Base-by-base conservation (phyloP, 2,888 invertebrate genomes). In the Anaspis maculata region DNA sequence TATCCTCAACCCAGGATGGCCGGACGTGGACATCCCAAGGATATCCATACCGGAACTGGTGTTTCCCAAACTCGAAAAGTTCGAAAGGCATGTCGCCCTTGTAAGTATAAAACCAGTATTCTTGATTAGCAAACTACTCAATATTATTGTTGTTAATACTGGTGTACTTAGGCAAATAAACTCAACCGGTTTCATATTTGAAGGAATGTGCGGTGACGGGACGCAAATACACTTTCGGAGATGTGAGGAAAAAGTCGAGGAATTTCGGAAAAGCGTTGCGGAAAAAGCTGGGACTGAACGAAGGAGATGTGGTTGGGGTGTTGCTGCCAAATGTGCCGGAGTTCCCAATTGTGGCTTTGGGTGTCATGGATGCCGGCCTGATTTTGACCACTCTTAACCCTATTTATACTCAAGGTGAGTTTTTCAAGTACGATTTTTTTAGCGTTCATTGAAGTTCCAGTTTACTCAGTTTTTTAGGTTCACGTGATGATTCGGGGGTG, bases 321-420 rank as follows among this genome's bases (percentile, higher is more conserved):
- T 73, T 83, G 53, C 53, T 84, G 38, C 84, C 84, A 0, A 87
- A 87, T 57, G 52, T 77, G n/a, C 84, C 85, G 0, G 86, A 87
- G 59, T 80, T 72, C 51, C 73, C 78, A 0, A 62, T 83, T 7
- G 70, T 76, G 2, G 57, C 74, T 3, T 51, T 83, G 49, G 85
- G 83, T 0, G 70, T 75, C n/a, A 49, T 79, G 16, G 79, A 79
- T 48, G 83, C 83, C 21, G 83, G 82, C 0, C 66, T 79, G 1
- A 53, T 74, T 11, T 71, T 80, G 4, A 79, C 83, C 0, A 76
- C 81, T 0, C 69, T 83, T 3, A 86, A 85, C 65, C 83, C 83
- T 0, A 57, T 72, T 36, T 85, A 84, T 49, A 84, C 80, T 21
- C 13, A 46, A 46, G 51, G 57, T 57, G 48, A 38, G 35, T 24